These are phyloP conservation scores for Pseudococcus jackbeardsleyi DNA, from an alignment of 2,888 invertebrate species.

Conservation along the genomic window DNA sequence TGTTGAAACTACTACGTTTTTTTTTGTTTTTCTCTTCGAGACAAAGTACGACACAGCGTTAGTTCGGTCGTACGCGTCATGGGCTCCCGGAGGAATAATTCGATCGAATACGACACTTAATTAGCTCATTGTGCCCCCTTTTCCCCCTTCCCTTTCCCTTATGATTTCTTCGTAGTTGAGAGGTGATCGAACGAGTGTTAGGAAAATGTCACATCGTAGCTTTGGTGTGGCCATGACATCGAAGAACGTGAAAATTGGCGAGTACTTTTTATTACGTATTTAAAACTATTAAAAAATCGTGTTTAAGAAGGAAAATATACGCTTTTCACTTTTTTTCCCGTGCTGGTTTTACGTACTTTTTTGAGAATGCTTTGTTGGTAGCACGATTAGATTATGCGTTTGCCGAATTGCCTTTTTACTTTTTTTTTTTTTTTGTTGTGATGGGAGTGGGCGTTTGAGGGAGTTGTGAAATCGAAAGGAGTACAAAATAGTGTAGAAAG, in stretches of 20 bases:
- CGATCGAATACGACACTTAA: constrained; percentile 11
- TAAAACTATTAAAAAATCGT: neutral
- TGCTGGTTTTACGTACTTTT: neutral
- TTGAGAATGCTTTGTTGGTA: constrained; percentile 34
- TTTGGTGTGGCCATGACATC: neutral
- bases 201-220: neutral
- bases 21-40: constrained; percentile 5
- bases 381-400: constrained; percentile 29
- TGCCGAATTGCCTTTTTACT: constrained; percentile 12
- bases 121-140: neutral
- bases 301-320: constrained; percentile 51
- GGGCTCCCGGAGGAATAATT: neutral
- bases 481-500: neutral
- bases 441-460: neutral
- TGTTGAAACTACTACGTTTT: neutral
- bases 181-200: neutral
- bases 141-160: neutral
- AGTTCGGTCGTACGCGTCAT: neutral
- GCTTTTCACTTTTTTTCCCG: constrained; percentile 47
- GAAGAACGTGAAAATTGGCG: neutral
- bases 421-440: constrained; percentile 23
- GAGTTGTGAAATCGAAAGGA: neutral
- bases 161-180: neutral
- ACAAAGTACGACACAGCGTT: neutral
- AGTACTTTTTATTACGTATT: neutral